These are phyloP conservation scores for Burhinus oedicnemus DNA, from an alignment of 2,113 vertebrate genomes.

Conservation along the genomic window DNA sequence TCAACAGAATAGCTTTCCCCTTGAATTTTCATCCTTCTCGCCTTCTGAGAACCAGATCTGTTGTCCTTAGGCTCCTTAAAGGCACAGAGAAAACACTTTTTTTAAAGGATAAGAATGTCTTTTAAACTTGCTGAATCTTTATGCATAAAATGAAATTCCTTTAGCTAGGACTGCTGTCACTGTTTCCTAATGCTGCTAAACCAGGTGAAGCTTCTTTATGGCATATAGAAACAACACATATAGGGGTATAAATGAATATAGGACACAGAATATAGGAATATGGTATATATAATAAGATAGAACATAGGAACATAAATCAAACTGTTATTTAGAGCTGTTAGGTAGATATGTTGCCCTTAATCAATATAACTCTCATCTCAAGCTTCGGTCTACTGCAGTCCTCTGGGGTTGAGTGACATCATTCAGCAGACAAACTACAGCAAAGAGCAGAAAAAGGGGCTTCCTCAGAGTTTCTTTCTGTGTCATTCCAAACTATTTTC, in stretches of 20 bases:
- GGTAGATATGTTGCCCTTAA: not conserved
- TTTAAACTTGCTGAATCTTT: not conserved
- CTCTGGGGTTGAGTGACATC: not conserved
- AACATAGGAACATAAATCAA: not conserved
- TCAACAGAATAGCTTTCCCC: not conserved
- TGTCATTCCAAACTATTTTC: not conserved
- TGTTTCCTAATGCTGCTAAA: not conserved
- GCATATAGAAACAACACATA: not conserved
- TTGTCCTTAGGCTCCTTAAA: not conserved
- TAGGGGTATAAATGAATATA: not conserved
- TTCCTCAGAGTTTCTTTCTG: not conserved
- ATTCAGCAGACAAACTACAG: not conserved
- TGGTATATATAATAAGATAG: not conserved
- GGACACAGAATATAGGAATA: not conserved
- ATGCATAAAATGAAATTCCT: not conserved
- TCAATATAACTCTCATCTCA: not conserved
- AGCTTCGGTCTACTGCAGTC: not conserved
- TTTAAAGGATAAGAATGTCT: not conserved
- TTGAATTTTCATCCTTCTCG: constrained; percentile 22
- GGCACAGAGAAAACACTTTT: not conserved
- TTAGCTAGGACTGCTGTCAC: not conserved
- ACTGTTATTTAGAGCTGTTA: not conserved
- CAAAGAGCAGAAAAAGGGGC: not conserved
- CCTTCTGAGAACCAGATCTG: not conserved
- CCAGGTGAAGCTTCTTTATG: not conserved